Conservation (phyloP, 2,113 vertebrate genomes). For the Hippolais icterina region DNA sequence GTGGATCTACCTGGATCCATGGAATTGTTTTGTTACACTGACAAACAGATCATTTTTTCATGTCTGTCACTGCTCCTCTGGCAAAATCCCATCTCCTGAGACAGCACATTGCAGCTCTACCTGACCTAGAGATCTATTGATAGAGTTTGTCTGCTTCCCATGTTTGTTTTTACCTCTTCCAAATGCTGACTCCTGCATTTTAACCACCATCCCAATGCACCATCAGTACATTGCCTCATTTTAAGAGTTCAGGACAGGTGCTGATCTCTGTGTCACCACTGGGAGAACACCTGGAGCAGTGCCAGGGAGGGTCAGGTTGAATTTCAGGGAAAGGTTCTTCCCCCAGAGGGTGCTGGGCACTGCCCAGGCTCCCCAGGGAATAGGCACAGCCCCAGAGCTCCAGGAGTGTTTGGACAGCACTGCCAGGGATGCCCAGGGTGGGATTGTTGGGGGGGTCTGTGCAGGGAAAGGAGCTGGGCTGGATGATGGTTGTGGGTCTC, state of each 20-base stretch:
- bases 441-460: not conserved
- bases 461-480: accelerated
- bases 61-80: not conserved
- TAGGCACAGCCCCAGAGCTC: not conserved
- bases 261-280: not conserved
- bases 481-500: not conserved
- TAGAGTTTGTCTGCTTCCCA: not conserved
- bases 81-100: not conserved
- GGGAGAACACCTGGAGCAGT: not conserved
- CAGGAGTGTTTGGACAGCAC: not conserved
- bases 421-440: not conserved
- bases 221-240: not conserved
- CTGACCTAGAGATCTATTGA: not conserved
- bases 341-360: not conserved
- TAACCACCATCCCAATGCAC: not conserved
- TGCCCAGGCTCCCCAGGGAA: not conserved
- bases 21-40: not conserved
- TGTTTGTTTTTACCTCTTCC: not conserved
- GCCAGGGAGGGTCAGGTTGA: accelerated
- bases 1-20: not conserved
- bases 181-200: not conserved
- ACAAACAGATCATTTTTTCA: not conserved
- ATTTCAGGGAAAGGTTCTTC: not conserved
- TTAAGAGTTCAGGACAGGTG: not conserved
- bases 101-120: not conserved